phyloP scores from a whole-genome alignment of 2,888 invertebrate species.

The Acanthosepion esculentum region DNA sequence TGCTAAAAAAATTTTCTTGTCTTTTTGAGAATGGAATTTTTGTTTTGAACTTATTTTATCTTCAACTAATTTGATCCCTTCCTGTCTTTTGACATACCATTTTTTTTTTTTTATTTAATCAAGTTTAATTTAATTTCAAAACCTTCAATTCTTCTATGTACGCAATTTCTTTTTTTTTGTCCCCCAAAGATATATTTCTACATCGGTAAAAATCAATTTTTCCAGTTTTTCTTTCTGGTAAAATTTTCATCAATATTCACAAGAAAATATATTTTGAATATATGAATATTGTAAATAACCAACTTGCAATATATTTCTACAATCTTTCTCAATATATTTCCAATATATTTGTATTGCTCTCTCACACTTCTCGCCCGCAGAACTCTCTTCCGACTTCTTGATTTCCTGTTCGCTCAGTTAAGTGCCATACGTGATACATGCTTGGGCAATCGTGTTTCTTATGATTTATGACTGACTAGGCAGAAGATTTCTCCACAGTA shows the following conservation, averaged over 20 bases:
- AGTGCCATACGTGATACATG: too few relatives aligned
- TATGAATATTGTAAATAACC: not conserved
- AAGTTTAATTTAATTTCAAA: not conserved
- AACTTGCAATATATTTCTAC: not conserved
- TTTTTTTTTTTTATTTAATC: not conserved
- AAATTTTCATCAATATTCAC: not conserved
- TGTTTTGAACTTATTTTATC: not conserved
- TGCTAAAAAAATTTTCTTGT: not conserved
- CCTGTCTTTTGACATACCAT: not conserved
- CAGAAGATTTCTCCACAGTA: too few relatives aligned
- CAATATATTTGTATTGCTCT: too few relatives aligned
- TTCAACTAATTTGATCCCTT: slow-evolving; percentile 5
- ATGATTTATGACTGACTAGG: too few relatives aligned
- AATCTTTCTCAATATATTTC: too few relatives aligned
- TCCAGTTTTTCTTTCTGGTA: not conserved
- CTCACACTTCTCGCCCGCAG: too few relatives aligned
- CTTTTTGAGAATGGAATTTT: not conserved
- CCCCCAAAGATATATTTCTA: not conserved
- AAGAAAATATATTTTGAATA: not conserved
- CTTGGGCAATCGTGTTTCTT: too few relatives aligned
- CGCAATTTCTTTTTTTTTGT: not conserved
- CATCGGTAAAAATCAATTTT: not conserved
- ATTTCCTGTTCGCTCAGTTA: too few relatives aligned
- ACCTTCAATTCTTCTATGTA: not conserved
- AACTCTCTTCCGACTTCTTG: too few relatives aligned